Evolutionary conservation across 2,888 invertebrate species (phyloP), one percentile per base, ranked within the genome.

Genomic region (Quadroppia sp.): DNA sequence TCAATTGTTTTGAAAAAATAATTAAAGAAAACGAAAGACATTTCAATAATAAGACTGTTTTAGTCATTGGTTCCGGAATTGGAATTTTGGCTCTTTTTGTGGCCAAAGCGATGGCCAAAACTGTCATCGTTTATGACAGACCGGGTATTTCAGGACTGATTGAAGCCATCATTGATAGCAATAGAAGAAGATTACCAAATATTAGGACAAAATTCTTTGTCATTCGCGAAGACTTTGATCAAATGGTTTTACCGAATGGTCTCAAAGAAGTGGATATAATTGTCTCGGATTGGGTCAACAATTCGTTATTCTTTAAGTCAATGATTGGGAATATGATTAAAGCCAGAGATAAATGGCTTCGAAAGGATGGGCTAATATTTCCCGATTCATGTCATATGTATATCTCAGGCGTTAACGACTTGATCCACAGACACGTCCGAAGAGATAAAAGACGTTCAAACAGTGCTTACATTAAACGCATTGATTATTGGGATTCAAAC

Each of bases 211-310:
- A 56, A 7, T 56, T 56, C 28, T 28, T 13, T 56, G 1, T 56
- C 3, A 53, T 53, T 3, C 2, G 23, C 1, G n/a, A 32, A 2
- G 4, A 9, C 3, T 32, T 32, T 7, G 61, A 64, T 2, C 32
- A 64, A 3, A 28, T 3, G 1, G 61, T 64, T 30, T 17, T 64
- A 6, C 61, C 61, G 13, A 32, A 64, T 36, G 61, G 61, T 32
- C 4, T 64, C 32, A 28, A 64, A 11, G 36, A 64, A 15, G 61
- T 64, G 17, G 61, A 64, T n/a, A n/a, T 64, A 64, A 64, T 64
- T 36, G 61, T 64, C n/a, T 64, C 61, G 32, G 61, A 64, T 64
- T 64, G 61, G 61, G 61, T 32, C 61, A 32, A 64, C 36, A 32
- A 64, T 28, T 64, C 36, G 3, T n/a, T 64, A 1, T 64, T 64